Evolutionary conservation across 2,113 vertebrate genomes (phyloP).

Genomic region (Dasypus novemcinctus): DNA sequence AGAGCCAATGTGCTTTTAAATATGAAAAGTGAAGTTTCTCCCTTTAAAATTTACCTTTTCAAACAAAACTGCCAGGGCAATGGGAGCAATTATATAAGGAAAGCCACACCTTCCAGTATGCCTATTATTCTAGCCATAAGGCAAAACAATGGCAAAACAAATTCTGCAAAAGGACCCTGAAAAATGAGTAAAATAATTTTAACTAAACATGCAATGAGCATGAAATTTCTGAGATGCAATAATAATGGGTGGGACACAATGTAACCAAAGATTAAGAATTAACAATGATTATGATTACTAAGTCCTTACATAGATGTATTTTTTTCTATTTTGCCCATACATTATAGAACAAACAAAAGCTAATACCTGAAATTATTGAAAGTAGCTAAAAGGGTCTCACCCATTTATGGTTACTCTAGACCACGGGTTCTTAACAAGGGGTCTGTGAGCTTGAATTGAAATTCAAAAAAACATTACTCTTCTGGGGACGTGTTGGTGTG

Average conservation of each 20-base stretch:
- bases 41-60: conserved; percentile 41
- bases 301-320: too few relatives aligned
- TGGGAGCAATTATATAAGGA: not conserved
- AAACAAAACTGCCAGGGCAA: conserved; percentile 9
- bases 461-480: too few relatives aligned
- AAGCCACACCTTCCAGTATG: not conserved
- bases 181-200: conserved; percentile 20
- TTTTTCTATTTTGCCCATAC: too few relatives aligned
- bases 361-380: too few relatives aligned
- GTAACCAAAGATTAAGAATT: too few relatives aligned
- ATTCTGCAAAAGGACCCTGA: not conserved
- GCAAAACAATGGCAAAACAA: conserved; percentile 32
- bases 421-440: too few relatives aligned
- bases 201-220: not conserved
- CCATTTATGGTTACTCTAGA: too few relatives aligned
- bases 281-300: not conserved
- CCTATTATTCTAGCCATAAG: not conserved
- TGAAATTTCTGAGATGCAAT: not conserved
- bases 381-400: too few relatives aligned
- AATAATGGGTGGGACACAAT: not conserved
- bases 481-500: too few relatives aligned
- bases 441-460: too few relatives aligned
- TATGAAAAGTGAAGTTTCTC: not conserved
- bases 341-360: too few relatives aligned
- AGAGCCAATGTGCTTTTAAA: not conserved